Evolutionary conservation across 1,140 invertebrate genomes (phyloP), one percentile per base, ranked within the genome.

Genomic region (Leucophenga varia): DNA sequence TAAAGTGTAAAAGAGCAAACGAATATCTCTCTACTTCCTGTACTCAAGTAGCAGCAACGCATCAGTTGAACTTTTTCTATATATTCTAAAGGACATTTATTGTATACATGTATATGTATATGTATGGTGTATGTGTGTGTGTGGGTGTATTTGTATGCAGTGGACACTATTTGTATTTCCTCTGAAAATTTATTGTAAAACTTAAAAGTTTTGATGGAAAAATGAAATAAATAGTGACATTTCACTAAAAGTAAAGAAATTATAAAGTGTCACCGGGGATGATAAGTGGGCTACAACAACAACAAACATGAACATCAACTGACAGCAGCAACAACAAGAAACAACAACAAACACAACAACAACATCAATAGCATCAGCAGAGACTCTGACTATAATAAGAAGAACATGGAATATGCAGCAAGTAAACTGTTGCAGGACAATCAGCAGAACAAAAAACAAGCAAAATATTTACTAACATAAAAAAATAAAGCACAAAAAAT

Each of bases 151-250:
- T 7, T 28, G 25, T 28, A 45, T 35, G 39, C 37, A 55, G 63
- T 57, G 63, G 63, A 67, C 61, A 65, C 63, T 67, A 67, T 67
- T 67, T 65, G 63, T 65, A 61, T 67, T 65, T 65, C 53, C 63
- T 67, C 63, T 65, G 63, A 69, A 69, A 69, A 69, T 69, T 69
- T 69, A 69, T 69, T 69, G 61, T 69, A 69, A 69, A 69, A 65
- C 67, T 71, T 71, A 67, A 71, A 71, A 67, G 63, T 71, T 71
- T 61, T 72, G 64, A 68, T 72, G 64, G 68, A 68, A 72, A 65
- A 72, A 72, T 72, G 61, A 72, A 72, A 72, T 72, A 72, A 72
- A 72, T 69, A 72, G 61, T 72, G 69, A 72, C 69, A 72, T 63
- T n/a, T n/a, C 68, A 67, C 69, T 69, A 72, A 72, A 72, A 69